Percentiles rank a stretch among this genome's conserved stretches.
These are phyloP conservation scores for Heliconius melpomene DNA, from an alignment of 1,140 invertebrate genomes.

Conservation along the genomic window DNA sequence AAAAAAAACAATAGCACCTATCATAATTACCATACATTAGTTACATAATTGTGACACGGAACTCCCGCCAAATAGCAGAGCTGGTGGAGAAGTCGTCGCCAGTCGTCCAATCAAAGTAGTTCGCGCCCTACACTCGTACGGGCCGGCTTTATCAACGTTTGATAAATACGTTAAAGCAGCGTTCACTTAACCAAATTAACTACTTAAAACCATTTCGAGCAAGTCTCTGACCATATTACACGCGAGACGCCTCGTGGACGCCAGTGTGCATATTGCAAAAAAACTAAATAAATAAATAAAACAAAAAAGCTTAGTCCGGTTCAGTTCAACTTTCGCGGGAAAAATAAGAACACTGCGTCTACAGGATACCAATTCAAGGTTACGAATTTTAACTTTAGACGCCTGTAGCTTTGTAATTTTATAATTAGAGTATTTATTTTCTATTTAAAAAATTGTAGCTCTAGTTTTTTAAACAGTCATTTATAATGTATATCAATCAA, in stretches of 20 bases:
- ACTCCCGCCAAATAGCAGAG: slow-evolving; percentile 63
- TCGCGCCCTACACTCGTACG: slow-evolving; percentile 62
- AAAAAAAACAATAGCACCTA: slow-evolving; percentile 15
- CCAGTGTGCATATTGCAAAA: slow-evolving; percentile 50
- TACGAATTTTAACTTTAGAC: slow-evolving; percentile 18
- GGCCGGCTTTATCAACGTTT: slow-evolving; percentile 68
- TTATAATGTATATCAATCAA: slow-evolving; percentile 30
- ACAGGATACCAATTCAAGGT: slow-evolving; percentile 34
- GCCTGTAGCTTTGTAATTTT: background rate
- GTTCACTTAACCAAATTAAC: slow-evolving; percentile 66
- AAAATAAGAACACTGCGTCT: slow-evolving; percentile 53
- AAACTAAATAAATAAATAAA: slow-evolving; percentile 62
- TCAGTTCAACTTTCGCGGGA: slow-evolving; percentile 48
- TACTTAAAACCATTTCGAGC: slow-evolving; percentile 63
- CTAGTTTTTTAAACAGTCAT: slow-evolving; percentile 25
- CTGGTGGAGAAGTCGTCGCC: slow-evolving; percentile 39
- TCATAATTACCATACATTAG: slow-evolving; percentile 22
- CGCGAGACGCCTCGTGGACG: slow-evolving; percentile 54
- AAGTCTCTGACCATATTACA: slow-evolving; percentile 51
- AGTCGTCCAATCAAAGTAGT: slow-evolving; percentile 67
- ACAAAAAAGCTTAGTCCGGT: slow-evolving; percentile 60
- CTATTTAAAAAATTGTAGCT: slow-evolving; percentile 6
- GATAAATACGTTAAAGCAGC: slow-evolving; percentile 62
- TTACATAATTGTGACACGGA: slow-evolving; percentile 33
- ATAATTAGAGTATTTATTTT: background rate